Evolutionary conservation across 2,797 vertebrate genomes (phyloP).

Genomic region (Triplophysa yarkandensis): DNA sequence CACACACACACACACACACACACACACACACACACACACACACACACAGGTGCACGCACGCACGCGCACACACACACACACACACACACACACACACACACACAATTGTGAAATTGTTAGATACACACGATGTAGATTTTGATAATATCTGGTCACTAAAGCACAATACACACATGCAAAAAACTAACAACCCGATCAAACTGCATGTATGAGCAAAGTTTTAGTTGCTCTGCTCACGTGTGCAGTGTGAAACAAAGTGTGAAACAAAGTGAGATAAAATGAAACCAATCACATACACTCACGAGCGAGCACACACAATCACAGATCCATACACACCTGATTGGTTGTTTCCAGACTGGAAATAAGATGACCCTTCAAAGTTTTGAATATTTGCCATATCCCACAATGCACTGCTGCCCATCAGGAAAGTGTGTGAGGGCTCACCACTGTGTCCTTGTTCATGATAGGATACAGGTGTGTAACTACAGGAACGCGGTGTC

Average conservation of each 20-base stretch:
- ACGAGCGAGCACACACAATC: neutral
- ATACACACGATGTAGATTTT: too few relatives aligned
- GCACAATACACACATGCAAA: too few relatives aligned
- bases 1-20: too few relatives aligned
- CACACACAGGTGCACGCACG: neutral
- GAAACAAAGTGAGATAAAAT: too few relatives aligned
- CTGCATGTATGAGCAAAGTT: too few relatives aligned
- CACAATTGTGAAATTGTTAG: too few relatives aligned
- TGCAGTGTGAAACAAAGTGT: too few relatives aligned
- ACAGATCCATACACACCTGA: constrained; percentile 80
- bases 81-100: neutral
- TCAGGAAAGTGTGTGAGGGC: constrained; percentile 57
- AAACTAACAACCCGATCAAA: too few relatives aligned
- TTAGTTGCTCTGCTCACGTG: too few relatives aligned
- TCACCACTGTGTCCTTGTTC: constrained; percentile 70
- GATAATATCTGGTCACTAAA: too few relatives aligned
- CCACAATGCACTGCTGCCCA: constrained; percentile 70
- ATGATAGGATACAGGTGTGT: constrained; percentile 71
- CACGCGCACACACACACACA: constrained; percentile 60
- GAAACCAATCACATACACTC: neutral
- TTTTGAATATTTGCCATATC: constrained; percentile 65
- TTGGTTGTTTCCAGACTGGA: constrained; percentile 70
- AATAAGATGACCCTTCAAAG: constrained; percentile 68
- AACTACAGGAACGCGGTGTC: constrained; percentile 64
- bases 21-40: neutral